phyloP scores from a whole-genome alignment of 2,888 invertebrate genomes.

The Chrysomela aeneicollis region DNA sequence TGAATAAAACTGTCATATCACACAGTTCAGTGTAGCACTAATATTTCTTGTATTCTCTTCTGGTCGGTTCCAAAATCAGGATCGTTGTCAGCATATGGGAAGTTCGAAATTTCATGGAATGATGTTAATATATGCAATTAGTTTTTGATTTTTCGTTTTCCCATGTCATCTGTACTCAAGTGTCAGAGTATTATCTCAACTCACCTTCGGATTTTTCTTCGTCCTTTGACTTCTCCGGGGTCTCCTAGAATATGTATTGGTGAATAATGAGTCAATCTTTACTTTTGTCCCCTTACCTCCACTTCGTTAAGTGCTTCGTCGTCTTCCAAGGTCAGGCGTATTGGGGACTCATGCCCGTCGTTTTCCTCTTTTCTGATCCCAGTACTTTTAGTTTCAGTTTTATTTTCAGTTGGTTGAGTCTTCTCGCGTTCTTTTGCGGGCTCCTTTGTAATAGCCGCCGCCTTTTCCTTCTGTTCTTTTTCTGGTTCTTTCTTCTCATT shows the following conservation, averaged over 20 bases:
- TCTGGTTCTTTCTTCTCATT: slow-evolving; percentile 18
- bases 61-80: neutral
- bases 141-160: slow-evolving; percentile 31
- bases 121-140: slow-evolving; percentile 42
- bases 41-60: slow-evolving; percentile 10
- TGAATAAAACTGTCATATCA: neutral
- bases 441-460: slow-evolving; percentile 23
- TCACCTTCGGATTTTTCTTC: slow-evolving; percentile 35
- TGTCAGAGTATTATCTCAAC: slow-evolving; percentile 14
- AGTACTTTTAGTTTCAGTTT: neutral
- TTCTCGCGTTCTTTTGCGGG: neutral
- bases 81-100: slow-evolving; percentile 2
- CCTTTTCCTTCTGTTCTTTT: slow-evolving; percentile 50
- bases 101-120: slow-evolving; percentile 7
- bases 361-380: slow-evolving; percentile 39
- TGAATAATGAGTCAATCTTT: neutral
- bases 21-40: neutral
- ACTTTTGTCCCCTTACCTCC: slow-evolving; percentile 42
- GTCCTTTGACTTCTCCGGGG: slow-evolving; percentile 36
- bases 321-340: slow-evolving; percentile 55
- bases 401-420: neutral
- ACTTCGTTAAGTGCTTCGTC: slow-evolving; percentile 54
- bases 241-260: slow-evolving; percentile 20
- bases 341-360: slow-evolving; percentile 47
- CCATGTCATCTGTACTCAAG: slow-evolving; percentile 11